phyloP scores from a whole-genome alignment of 2,113 vertebrate genomes.

The Octodon degus region DNA sequence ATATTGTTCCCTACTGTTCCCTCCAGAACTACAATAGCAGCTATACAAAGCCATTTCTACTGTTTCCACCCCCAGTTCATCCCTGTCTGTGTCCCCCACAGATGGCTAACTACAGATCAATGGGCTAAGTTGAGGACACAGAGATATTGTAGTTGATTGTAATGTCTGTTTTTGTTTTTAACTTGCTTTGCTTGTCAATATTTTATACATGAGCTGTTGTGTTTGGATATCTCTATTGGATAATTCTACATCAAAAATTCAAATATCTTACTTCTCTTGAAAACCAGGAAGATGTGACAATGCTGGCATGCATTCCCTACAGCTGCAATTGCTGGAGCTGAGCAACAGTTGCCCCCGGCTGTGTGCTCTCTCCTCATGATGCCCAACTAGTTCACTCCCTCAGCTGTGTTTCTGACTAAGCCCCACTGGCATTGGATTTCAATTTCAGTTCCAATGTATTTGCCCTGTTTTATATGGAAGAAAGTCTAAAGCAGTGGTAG shows the following conservation, averaged over 20 bases:
- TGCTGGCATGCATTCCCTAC: neutral
- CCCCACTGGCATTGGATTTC: neutral
- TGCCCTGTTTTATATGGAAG: neutral
- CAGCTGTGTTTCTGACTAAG: neutral
- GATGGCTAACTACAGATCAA: neutral
- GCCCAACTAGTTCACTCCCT: neutral
- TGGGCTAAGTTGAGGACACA: fast-evolving
- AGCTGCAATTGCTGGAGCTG: neutral
- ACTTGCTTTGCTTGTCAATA: neutral
- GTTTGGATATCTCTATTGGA: neutral
- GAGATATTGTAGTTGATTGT: neutral
- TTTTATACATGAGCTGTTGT: slow-evolving; percentile 32
- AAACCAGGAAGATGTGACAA: neutral
- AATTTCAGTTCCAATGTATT: neutral
- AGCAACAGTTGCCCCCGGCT: neutral
- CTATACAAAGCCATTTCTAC: neutral
- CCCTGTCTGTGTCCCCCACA: neutral
- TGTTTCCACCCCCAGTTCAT: neutral
- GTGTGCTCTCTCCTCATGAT: fast-evolving
- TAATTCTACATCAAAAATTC: slow-evolving; percentile 22
- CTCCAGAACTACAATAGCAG: neutral
- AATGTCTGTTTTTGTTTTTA: neutral
- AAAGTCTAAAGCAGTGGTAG: neutral
- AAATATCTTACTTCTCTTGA: neutral
- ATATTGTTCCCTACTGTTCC: neutral